Evolutionary conservation across 1,140 invertebrate genomes (phyloP).

Genomic region (Muscidifurax raptorellus): DNA sequence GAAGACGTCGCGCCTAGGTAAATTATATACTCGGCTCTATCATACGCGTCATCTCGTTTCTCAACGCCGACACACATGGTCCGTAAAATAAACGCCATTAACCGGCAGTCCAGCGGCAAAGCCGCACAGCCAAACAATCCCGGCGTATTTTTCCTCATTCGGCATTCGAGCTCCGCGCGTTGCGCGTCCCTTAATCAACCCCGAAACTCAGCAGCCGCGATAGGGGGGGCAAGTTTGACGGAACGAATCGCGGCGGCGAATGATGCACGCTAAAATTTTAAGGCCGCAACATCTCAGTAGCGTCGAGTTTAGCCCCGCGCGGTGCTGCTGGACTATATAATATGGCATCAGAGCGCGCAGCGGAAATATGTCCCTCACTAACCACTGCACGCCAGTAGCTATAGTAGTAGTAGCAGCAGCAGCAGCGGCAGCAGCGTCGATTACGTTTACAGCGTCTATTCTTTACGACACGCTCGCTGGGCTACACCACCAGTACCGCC

Average conservation of each 20-base stretch:
- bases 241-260: slow-evolving; percentile 5
- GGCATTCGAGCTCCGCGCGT: neutral
- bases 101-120: neutral
- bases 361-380: slow-evolving; percentile 19
- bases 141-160: neutral
- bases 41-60: too few species aligned
- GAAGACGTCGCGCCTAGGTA: too few species aligned
- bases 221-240: neutral
- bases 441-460: slow-evolving; percentile 35
- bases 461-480: slow-evolving; percentile 26
- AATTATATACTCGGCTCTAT: too few species aligned
- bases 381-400: neutral
- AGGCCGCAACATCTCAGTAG: neutral
- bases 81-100: neutral
- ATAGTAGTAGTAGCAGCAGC: too few species aligned
- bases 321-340: too few species aligned
- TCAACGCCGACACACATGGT: too few species aligned
- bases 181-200: neutral
- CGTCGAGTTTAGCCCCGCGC: neutral
- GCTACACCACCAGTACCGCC: neutral
- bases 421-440: neutral
- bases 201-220: neutral
- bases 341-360: neutral
- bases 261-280: slow-evolving; percentile 32
- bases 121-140: neutral